Evolutionary conservation across 2,888 invertebrate species (phyloP).

Genomic region (Merodon equestris): DNA sequence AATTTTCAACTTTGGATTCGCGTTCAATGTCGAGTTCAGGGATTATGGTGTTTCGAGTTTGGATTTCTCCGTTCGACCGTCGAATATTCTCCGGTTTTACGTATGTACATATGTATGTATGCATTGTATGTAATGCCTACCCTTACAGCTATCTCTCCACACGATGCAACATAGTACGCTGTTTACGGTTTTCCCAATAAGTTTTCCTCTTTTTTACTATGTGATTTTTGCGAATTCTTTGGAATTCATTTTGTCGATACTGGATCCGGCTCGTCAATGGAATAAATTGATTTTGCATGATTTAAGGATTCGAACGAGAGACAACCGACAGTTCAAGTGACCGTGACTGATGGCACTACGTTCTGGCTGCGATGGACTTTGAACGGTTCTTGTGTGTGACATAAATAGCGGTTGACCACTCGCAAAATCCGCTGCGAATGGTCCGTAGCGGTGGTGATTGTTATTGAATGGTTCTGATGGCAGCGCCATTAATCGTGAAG

Average conservation of each 20-base stretch:
- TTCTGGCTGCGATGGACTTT: slow-evolving; percentile 39
- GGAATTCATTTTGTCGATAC: slow-evolving; percentile 20
- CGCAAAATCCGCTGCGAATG: slow-evolving; percentile 47
- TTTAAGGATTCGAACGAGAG: slow-evolving; percentile 61
- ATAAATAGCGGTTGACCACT: slow-evolving; percentile 61
- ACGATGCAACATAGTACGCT: neutral
- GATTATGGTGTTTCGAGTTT: slow-evolving; percentile 1
- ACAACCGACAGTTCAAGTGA: slow-evolving; percentile 18
- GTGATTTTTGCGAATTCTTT: slow-evolving; percentile 26
- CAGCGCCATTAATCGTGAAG: slow-evolving; percentile 63
- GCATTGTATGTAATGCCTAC: too few species aligned
- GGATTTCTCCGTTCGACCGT: slow-evolving; percentile 50
- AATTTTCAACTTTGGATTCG: slow-evolving; percentile 18
- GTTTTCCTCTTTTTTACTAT: neutral
- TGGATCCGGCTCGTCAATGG: slow-evolving; percentile 55
- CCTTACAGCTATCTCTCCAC: neutral
- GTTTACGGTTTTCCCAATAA: slow-evolving; percentile 20
- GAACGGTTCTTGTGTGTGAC: slow-evolving; percentile 32
- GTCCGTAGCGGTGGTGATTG: slow-evolving; percentile 52
- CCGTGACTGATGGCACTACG: slow-evolving; percentile 31
- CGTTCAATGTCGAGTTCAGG: too few species aligned
- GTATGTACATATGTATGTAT: too few species aligned
- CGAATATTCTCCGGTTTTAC: slow-evolving; percentile 40
- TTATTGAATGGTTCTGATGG: slow-evolving; percentile 57
- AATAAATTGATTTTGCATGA: slow-evolving; percentile 69